A percentile compares a stretch with the other conserved stretches of the same genome.
phyloP scores from a whole-genome alignment of 2,113 vertebrate genomes.

The Camelus bactrianus region DNA sequence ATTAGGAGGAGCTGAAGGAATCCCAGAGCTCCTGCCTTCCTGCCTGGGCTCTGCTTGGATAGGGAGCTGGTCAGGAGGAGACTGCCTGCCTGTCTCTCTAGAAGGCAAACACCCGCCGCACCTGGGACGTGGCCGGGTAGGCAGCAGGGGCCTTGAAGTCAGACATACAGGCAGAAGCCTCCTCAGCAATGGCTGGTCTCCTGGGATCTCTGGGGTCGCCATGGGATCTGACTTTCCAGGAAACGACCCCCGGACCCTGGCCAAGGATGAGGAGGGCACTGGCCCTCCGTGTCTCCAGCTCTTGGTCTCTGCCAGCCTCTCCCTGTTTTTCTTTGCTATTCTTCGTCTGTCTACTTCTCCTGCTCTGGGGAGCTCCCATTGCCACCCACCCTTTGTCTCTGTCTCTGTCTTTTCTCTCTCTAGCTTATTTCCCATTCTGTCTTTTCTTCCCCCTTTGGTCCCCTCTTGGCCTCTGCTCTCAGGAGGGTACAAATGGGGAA shows the following conservation, averaged over 20 bases:
- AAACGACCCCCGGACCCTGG: not conserved
- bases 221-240: not conserved
- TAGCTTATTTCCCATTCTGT: not conserved
- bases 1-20: not conserved
- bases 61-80: not conserved
- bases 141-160: not conserved
- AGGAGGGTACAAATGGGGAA: not conserved
- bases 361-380: not conserved
- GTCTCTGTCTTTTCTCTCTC: not conserved
- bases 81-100: not conserved
- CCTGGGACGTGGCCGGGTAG: not conserved
- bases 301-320: not conserved
- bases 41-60: not conserved
- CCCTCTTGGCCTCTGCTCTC: not conserved
- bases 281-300: fast-evolving
- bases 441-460: not conserved
- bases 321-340: not conserved
- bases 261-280: not conserved
- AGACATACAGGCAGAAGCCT: not conserved
- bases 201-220: not conserved
- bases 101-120: not conserved
- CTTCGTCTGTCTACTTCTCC: not conserved
- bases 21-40: not conserved
- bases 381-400: not conserved
- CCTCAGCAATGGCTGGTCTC: not conserved